Evolutionary conservation across 2,113 vertebrate genomes (phyloP).

Genomic region (Brachionichthys hirsutus): DNA sequence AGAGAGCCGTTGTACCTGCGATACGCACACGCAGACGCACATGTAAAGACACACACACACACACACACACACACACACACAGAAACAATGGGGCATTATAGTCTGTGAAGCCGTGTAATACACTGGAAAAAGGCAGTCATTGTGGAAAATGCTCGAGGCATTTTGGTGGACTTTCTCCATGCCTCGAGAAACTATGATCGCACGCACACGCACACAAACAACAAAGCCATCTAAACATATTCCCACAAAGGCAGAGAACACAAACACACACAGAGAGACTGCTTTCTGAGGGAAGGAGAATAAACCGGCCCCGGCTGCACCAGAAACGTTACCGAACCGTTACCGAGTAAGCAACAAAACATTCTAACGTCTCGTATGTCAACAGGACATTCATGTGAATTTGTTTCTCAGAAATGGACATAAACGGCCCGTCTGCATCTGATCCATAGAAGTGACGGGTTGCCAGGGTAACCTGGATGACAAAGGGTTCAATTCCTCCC

Average conservation of each 20-base stretch:
- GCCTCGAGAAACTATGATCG: constrained; percentile 2
- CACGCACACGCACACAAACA: constrained; percentile 42
- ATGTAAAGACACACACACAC: constrained; percentile 15
- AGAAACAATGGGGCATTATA: constrained; percentile 57
- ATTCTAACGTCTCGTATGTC: background rate
- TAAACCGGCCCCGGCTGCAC: constrained; percentile 62
- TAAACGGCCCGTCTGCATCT: background rate
- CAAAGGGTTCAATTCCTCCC: background rate
- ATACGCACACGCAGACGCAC: constrained; percentile 7
- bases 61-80: constrained; percentile 9
- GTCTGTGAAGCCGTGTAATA: constrained; percentile 39
- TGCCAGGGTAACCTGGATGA: background rate
- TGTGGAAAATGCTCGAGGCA: constrained; percentile 48
- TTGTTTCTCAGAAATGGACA: background rate
- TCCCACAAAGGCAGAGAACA: constrained; percentile 52
- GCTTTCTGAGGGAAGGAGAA: constrained; percentile 56
- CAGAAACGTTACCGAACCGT: constrained; percentile 26
- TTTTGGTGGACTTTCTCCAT: constrained; percentile 15
- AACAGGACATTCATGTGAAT: background rate
- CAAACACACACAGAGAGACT: constrained; percentile 54
- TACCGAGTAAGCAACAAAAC: constrained; percentile 25
- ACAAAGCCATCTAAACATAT: constrained; percentile 54
- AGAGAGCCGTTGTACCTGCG: constrained; percentile 98
- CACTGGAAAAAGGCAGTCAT: constrained; percentile 43
- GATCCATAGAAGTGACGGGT: background rate